Conservation (phyloP, 92 coral and sea anemone species). For the Epizoanthus illoricatus region DNA sequence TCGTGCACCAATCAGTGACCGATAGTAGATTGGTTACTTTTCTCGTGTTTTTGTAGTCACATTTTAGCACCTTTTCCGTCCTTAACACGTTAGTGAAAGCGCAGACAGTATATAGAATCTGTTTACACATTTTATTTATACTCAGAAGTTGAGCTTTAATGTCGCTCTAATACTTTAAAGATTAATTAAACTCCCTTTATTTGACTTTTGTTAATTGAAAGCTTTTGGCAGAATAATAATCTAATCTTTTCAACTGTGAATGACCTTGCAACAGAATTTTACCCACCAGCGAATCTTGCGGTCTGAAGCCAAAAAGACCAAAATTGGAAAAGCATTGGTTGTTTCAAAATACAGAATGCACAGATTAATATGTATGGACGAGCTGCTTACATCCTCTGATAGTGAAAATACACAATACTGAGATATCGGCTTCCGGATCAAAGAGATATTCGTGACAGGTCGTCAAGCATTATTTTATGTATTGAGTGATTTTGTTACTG, state of each 20-base stretch:
- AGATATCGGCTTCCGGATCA: slow-evolving; percentile 21
- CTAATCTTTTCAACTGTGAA: neutral
- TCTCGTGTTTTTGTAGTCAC: neutral
- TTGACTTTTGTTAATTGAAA: slow-evolving; percentile 25
- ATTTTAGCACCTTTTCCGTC: slow-evolving; percentile 15
- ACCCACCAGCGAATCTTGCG: neutral
- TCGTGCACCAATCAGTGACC: neutral
- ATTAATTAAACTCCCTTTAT: neutral
- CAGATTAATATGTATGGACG: neutral
- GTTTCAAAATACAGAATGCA: neutral
- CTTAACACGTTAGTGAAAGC: neutral
- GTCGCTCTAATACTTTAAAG: neutral
- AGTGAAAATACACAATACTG: too few relatives aligned
- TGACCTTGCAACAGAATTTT: neutral
- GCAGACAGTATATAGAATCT: neutral
- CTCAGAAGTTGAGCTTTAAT: neutral
- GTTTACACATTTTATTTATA: neutral
- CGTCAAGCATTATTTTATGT: neutral
- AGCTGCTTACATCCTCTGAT: neutral
- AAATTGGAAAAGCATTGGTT: neutral
- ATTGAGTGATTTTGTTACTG: neutral
- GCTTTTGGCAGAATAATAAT: neutral
- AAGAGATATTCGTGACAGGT: neutral
- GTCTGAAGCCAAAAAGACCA: too few relatives aligned
- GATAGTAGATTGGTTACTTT: neutral